Base-by-base conservation (phyloP, 2,888 invertebrate species). In the Nomada goodeniana region DNA sequence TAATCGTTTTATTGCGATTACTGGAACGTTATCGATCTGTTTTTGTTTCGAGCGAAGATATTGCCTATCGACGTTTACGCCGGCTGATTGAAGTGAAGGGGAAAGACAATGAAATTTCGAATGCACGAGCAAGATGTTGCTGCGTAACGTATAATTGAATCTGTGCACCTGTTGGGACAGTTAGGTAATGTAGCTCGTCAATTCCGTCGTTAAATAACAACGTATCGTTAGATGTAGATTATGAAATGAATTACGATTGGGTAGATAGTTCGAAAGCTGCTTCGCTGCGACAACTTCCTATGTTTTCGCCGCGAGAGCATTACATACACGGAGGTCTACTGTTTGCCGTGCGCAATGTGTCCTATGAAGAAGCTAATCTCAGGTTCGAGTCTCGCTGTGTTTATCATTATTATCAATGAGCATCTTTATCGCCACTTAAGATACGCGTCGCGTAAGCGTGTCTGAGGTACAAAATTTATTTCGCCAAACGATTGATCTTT, bases 331-430 rank as follows among this genome's bases (percentile, higher is more conserved):
- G 47, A 47, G 11, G 11, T 47, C 47, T 47, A 26, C 42, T 81
- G 52, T 74, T 81, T 68, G 53, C 67, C 47, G n/a, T 29, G 60
- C 75, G 69, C 59, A 57, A 50, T 44, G 42, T 29, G 47, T 13
- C 26, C 60, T 53, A 55, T 23, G 50, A 26, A 15, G 47, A 47
- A 47, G 47, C 15, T 47, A 15, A 47, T 47, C 47, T 47, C 15
- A 47, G 47, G 15, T 15, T 15, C n/a, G 42, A 29, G 1, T 18
- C 70, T 26, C 29, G n/a, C 26, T 61, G 42, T 59, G 29, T 67
- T 83, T 86, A 80, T 84, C 84, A 36, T 57, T 52, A 71, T 79
- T 86, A 80, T 84, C 81, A 80, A 74, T 72, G 67, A 75, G 68
- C 47, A 60, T 60, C 74, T 68, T 81, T 83, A 76, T 80, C 76